Base-by-base conservation (phyloP, 2,113 vertebrate genomes). In the Butorides virescens region DNA sequence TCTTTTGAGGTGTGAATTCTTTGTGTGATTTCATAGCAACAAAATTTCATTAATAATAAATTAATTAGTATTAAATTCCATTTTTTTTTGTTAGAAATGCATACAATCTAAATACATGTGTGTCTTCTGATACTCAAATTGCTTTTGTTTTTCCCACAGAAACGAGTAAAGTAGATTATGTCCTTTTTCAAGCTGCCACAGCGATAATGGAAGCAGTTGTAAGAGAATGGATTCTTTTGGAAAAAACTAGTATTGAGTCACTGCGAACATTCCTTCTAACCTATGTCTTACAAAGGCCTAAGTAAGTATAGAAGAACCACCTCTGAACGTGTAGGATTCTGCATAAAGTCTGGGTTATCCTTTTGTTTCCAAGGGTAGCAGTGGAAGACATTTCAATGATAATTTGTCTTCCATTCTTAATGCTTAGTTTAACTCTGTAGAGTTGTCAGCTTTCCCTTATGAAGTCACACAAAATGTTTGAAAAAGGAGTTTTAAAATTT, bases 91-190 rank as follows among this genome's bases (percentile, higher is more conserved):
- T 93, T 96, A 80, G 30, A 77, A 89, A 55, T 88, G 65, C 30
- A 15, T 49, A 50, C 32, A 77, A 53, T 49, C 16, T 62, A 70
- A 81, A 79, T 63, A 42, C 26, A 15, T 27, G 9, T 36, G 14
- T 46, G 27, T 84, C 22, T 55, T 55, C 14, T 79, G 5, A 46
- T 88, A 34, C n/a, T 95, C 72, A 77, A 73, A 47, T 59, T 93
- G 49, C 20, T 53, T 96, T 94, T 80, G 23, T 71, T 97, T 94
- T 94, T 84, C 92, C 71, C 58, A 52, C 98, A 99, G 99, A 99
- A 99, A 99, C 99, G 91, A 99, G 99, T 98, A 99, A 99, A 98
- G 99, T 99, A 98, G 99, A 99, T 97, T 99, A 99, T 96, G 99
- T 99, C 95, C 98, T 99, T 97, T 99, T 99, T 96, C 99, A 99